Base-by-base conservation (phyloP, 2,797 vertebrate species). In the Cottoperca gobio region DNA sequence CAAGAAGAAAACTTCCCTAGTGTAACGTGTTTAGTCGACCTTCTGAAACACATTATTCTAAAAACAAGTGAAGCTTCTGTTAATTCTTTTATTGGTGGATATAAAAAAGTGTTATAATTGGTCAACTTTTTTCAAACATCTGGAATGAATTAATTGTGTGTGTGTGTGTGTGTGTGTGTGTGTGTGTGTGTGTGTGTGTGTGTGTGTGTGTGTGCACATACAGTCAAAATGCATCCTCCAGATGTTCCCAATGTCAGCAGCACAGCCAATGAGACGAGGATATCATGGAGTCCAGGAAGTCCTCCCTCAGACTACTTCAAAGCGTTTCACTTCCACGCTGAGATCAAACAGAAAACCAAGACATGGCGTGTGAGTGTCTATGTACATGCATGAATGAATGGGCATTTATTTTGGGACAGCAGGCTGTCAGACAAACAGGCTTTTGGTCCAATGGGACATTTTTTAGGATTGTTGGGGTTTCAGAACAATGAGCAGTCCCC, bases 201-300 rank as follows among this genome's bases (percentile, higher is more conserved):
- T 61, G 21, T 24, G 49, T 68, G 1, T 63, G 8, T 43, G 10
- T 69, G 37, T 63, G 9, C 21, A 31, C 24, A 5, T 67, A 21
- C 84, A 95, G 95, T 95, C 58, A 92, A 93, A 81, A 72, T 94
- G 83, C 77, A 87, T 55, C 86, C 92, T 43, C 94, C 93, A 21
- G 70, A 58, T 3, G 52, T 24, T 50, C 91, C 89, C 3, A 70
- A 16, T 2, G 45, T 95, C 70, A 84, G 0, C 65, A 61, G 43
- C 23, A 75, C 35, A 1, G 61, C 53, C 3, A 83, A 68, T 3
- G 63, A 63, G 8, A 90, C 76, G 1, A 42, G 28, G 52, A 62
- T 95, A 39, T 83, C 53, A 0, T 95, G 94, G 94, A 86, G 33
- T 46, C 54, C 5, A 2, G 86, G 83, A 9, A 2, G 5, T 7